A percentile compares a stretch with the other conserved stretches of the same genome.
These are phyloP conservation scores for Lycocerus yunnanus DNA, from an alignment of 2,888 invertebrate species.

Conservation along the genomic window DNA sequence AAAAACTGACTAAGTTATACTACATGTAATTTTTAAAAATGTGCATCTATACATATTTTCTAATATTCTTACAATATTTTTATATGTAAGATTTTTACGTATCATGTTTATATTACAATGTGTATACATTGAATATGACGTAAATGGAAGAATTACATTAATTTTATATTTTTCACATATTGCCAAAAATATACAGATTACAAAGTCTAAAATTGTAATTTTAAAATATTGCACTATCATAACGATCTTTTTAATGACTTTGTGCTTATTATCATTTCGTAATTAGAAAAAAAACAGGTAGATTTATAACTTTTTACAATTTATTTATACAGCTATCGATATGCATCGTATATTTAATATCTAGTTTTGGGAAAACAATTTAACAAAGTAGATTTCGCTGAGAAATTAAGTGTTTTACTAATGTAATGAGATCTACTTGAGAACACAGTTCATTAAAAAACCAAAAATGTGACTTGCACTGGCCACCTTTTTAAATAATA, in stretches of 20 bases:
- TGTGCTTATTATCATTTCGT: conserved; percentile 41
- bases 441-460: conserved; percentile 16
- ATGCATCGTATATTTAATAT: conserved; percentile 48
- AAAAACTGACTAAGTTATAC: conserved; percentile 47
- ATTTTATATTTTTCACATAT: conserved; percentile 44
- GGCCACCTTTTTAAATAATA: conserved; percentile 15
- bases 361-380: conserved; percentile 6
- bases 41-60: conserved; percentile 47
- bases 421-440: conserved; percentile 26
- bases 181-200: conserved; percentile 50
- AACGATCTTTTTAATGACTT: conserved; percentile 34
- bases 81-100: conserved; percentile 44
- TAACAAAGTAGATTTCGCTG: conserved; percentile 8
- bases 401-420: conserved; percentile 15
- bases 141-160: conserved; percentile 50
- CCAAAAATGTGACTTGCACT: conserved; percentile 10
- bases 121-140: conserved; percentile 50
- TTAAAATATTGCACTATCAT: conserved; percentile 52
- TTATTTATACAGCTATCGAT: conserved; percentile 45
- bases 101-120: conserved; percentile 53
- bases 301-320: conserved; percentile 43
- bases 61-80: conserved; percentile 29
- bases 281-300: conserved; percentile 26
- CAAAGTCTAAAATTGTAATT: conserved; percentile 33
- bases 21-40: conserved; percentile 55